Conservation (phyloP, 2,888 invertebrate genomes). For the Ptychoptera contaminata region DNA sequence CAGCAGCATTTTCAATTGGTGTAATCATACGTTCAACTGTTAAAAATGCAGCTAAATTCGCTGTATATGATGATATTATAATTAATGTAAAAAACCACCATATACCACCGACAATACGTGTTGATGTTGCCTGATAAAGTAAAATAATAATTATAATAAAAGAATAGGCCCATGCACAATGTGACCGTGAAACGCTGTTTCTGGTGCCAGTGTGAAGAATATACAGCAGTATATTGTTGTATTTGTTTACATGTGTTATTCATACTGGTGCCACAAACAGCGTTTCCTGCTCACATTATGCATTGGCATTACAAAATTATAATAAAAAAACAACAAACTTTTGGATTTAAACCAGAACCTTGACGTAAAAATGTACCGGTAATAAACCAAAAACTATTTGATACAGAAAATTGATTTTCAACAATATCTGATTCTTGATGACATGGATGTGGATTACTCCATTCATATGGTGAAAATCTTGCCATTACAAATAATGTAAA, state of each 20-base stretch:
- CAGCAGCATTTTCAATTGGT: slow-evolving; percentile 90
- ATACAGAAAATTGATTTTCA: slow-evolving; percentile 92
- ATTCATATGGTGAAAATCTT: slow-evolving; percentile 91
- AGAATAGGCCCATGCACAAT: too few relatives aligned
- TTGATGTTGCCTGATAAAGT: slow-evolving; percentile 76
- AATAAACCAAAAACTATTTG: slow-evolving; percentile 85
- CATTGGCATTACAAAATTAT: too few relatives aligned
- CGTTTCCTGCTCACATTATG: neutral
- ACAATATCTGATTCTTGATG: slow-evolving; percentile 68
- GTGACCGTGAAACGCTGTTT: too few relatives aligned
- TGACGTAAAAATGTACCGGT: slow-evolving; percentile 78
- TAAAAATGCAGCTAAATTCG: slow-evolving; percentile 84
- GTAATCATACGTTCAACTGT: slow-evolving; percentile 94
- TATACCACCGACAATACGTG: slow-evolving; percentile 87
- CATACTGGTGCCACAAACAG: slow-evolving; percentile 10
- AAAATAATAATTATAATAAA: too few relatives aligned
- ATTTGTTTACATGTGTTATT: too few relatives aligned
- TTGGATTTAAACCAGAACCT: slow-evolving; percentile 71
- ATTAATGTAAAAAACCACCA: slow-evolving; percentile 99
- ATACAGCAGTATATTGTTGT: too few relatives aligned
- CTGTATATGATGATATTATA: slow-evolving; percentile 96
- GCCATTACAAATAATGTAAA: slow-evolving; percentile 93
- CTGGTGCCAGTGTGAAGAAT: too few relatives aligned
- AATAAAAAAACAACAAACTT: too few relatives aligned
- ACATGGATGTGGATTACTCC: slow-evolving; percentile 71